Evolutionary conservation across 1,140 invertebrate genomes (phyloP).

Genomic region (Hermetia illucens): DNA sequence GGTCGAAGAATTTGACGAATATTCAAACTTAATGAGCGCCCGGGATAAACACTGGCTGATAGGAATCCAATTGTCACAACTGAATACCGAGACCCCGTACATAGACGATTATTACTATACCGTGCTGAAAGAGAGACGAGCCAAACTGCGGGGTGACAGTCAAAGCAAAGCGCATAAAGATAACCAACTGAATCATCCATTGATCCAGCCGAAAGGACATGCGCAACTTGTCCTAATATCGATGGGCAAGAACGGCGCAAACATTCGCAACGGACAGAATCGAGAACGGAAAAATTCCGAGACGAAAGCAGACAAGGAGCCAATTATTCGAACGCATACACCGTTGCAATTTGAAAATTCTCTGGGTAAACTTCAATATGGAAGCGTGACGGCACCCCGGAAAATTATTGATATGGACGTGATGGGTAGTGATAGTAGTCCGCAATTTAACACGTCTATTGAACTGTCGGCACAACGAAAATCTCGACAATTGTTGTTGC

Average conservation of each 20-base stretch:
- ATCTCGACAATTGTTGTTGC: constrained; percentile 61
- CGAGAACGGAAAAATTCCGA: constrained; percentile 38
- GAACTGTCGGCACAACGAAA: constrained; percentile 28
- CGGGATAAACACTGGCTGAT: constrained; percentile 87
- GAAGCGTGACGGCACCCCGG: constrained; percentile 82
- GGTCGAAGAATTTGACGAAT: constrained; percentile 48
- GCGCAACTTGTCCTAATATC: constrained; percentile 27
- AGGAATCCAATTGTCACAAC: constrained; percentile 80
- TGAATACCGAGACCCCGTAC: constrained; percentile 73
- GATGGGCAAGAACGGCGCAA: constrained; percentile 27
- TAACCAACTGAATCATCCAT: constrained; percentile 44
- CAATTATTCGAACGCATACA: constrained; percentile 43
- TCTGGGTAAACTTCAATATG: constrained; percentile 68
- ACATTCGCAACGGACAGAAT: constrained; percentile 20
- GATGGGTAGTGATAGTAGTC: constrained; percentile 38
- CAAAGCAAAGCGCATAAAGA: constrained; percentile 42
- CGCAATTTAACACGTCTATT: constrained; percentile 7
- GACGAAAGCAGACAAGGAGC: constrained; percentile 32
- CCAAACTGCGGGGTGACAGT: constrained; percentile 34
- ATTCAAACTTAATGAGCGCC: constrained; percentile 78
- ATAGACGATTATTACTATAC: constrained; percentile 78
- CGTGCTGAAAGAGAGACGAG: constrained; percentile 46
- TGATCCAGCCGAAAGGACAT: constrained; percentile 32
- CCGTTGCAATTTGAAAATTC: constrained; percentile 86
- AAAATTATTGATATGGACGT: constrained; percentile 84